Evolutionary conservation across 1,140 invertebrate genomes (phyloP).

Genomic region (Procambarus clarkii): DNA sequence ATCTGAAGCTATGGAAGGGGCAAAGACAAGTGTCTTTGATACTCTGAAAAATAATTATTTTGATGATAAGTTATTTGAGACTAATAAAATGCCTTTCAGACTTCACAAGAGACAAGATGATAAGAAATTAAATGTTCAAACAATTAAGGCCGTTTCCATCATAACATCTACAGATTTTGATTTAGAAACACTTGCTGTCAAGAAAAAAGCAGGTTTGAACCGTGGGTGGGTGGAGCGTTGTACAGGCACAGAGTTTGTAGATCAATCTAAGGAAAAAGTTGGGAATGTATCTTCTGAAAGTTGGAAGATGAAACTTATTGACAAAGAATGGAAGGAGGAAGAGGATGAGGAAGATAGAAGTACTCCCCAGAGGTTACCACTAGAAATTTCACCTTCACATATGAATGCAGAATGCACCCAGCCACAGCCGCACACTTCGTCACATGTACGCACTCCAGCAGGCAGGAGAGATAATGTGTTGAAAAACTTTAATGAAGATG

Average conservation of each 20-base stretch:
- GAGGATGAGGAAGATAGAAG: conserved; percentile 9
- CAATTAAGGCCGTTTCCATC: conserved; percentile 17
- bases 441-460: not conserved
- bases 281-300: not conserved
- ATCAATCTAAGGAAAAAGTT: not conserved
- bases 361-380: not conserved
- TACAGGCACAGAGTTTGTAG: not conserved
- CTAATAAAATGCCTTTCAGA: not conserved
- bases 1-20: not conserved
- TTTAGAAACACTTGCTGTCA: not conserved
- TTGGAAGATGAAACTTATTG: conserved; percentile 57
- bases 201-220: conserved; percentile 27
- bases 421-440: not conserved
- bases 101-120: not conserved
- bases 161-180: not conserved
- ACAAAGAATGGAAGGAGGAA: conserved; percentile 31
- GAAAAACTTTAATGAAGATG: not conserved
- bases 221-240: conserved; percentile 52
- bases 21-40: conserved; percentile 22
- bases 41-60: not conserved
- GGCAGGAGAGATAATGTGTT: not conserved
- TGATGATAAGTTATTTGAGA: too few relatives aligned
- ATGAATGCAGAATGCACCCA: not conserved
- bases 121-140: not conserved
- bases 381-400: not conserved